Percentiles rank a stretch among this genome's conserved stretches.
These are phyloP conservation scores for Pelecanus crispus DNA, from an alignment of 2,113 vertebrate species.

Conservation along the genomic window DNA sequence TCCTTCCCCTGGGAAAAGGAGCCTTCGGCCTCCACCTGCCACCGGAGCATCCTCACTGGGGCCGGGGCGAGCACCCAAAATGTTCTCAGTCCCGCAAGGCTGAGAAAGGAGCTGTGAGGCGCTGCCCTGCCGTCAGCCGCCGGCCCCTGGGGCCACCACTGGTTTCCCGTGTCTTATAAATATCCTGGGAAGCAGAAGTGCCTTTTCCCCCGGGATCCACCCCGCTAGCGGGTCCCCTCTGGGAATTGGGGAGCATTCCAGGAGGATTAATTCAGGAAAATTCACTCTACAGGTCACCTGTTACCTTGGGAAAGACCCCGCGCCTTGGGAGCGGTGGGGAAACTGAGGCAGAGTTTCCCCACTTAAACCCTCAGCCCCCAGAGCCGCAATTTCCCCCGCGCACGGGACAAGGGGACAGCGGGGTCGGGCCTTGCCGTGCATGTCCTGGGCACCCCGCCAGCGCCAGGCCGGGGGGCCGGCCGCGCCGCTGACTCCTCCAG, in stretches of 20 bases:
- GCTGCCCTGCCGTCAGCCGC: not conserved
- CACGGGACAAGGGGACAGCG: accelerated
- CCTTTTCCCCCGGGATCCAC: not conserved
- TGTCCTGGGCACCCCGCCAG: accelerated
- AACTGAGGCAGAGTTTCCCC: not conserved
- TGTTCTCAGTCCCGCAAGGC: not conserved
- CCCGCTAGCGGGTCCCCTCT: not conserved
- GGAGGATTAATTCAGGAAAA: not conserved
- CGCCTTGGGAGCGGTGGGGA: not conserved
- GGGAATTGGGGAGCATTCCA: accelerated
- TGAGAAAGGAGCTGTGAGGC: not conserved
- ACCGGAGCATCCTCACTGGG: accelerated
- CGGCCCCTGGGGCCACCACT: not conserved
- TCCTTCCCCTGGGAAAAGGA: not conserved
- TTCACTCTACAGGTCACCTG: not conserved
- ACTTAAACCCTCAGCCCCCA: too few relatives aligned
- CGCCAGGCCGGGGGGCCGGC: not conserved
- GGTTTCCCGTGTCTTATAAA: not conserved
- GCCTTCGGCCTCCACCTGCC: accelerated
- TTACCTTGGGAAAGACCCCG: not conserved
- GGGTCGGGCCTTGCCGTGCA: accelerated
- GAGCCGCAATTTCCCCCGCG: accelerated
- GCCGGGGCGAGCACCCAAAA: not conserved
- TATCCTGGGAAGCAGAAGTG: conserved; percentile 26
- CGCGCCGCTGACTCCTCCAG: not conserved